Evolutionary conservation across 2,113 vertebrate species (phyloP).

Genomic region (Eleginops maclovinus): DNA sequence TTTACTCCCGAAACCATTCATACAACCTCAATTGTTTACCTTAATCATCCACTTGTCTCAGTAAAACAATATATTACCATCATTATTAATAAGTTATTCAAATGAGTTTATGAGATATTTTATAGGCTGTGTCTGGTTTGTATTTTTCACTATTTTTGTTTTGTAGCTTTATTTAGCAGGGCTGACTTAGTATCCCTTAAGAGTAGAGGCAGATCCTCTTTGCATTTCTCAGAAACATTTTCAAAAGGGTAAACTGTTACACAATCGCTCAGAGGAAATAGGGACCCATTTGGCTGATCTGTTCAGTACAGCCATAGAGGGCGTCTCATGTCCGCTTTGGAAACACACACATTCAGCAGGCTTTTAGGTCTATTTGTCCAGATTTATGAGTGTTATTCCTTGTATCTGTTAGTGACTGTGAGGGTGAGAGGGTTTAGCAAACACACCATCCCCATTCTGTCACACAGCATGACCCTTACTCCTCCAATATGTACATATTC

Average conservation of each 20-base stretch:
- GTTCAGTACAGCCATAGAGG: not conserved
- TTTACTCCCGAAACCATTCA: too few species aligned
- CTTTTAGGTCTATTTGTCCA: not conserved
- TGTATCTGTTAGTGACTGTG: not conserved
- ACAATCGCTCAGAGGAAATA: not conserved
- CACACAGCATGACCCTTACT: not conserved
- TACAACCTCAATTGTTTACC: too few species aligned
- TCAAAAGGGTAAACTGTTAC: not conserved
- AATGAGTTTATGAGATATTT: too few species aligned
- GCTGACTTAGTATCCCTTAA: not conserved
- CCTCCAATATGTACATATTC: slow-evolving; percentile 3
- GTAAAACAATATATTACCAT: too few species aligned
- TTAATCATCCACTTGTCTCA: not conserved
- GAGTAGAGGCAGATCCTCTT: not conserved
- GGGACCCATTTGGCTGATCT: not conserved
- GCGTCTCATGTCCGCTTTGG: not conserved
- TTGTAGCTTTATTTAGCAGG: not conserved
- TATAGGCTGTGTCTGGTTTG: not conserved
- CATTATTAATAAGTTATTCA: too few species aligned
- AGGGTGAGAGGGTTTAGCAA: slow-evolving; percentile 9
- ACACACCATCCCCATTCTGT: not conserved
- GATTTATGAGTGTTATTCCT: not conserved
- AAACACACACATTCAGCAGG: not conserved
- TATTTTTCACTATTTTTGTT: not conserved
- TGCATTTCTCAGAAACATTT: not conserved